Evolutionary conservation across 2,888 invertebrate genomes (phyloP).

Genomic region (Caenorhabditis afra): DNA sequence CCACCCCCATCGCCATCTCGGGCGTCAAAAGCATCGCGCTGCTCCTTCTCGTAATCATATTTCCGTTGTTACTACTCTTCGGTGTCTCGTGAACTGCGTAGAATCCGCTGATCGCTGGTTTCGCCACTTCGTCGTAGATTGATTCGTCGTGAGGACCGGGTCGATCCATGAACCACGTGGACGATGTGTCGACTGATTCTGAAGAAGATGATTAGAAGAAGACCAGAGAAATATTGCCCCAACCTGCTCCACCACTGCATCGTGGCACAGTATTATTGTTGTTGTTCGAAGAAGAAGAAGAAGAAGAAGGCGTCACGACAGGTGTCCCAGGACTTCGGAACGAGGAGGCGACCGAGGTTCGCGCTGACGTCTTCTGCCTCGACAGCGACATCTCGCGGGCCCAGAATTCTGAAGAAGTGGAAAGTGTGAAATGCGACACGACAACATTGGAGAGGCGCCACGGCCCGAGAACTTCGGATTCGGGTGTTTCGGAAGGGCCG

Average conservation of each 20-base stretch:
- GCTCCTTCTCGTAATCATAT: constrained; percentile 25
- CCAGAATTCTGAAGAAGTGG: constrained; percentile 62
- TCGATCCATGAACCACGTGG: constrained; percentile 56
- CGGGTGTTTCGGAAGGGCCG: constrained; percentile 38
- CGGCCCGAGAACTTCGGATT: constrained; percentile 21
- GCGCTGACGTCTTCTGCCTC: constrained; percentile 47
- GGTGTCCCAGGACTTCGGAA: constrained; percentile 19
- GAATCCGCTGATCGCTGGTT: constrained; percentile 12
- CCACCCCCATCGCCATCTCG: constrained; percentile 33
- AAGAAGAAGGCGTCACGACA: too few species aligned
- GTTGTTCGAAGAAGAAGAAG: neutral
- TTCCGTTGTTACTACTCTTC: constrained; percentile 30
- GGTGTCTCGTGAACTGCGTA: constrained; percentile 31
- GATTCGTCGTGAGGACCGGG: constrained; percentile 22
- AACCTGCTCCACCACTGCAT: constrained; percentile 24
- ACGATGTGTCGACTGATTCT: constrained; percentile 32
- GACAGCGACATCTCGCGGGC: constrained; percentile 61
- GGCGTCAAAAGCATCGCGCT: constrained; percentile 43
- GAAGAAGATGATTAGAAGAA: neutral
- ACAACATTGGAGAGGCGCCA: constrained; percentile 12
- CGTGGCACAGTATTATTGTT: constrained; percentile 51
- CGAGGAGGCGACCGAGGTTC: constrained; percentile 33
- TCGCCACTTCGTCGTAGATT: constrained; percentile 48
- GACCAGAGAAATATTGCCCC: neutral
- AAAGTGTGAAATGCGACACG: neutral